Evolutionary conservation across 1,140 invertebrate genomes (phyloP), one percentile per base, ranked within the genome.

Genomic region (Caerostris extrusa): DNA sequence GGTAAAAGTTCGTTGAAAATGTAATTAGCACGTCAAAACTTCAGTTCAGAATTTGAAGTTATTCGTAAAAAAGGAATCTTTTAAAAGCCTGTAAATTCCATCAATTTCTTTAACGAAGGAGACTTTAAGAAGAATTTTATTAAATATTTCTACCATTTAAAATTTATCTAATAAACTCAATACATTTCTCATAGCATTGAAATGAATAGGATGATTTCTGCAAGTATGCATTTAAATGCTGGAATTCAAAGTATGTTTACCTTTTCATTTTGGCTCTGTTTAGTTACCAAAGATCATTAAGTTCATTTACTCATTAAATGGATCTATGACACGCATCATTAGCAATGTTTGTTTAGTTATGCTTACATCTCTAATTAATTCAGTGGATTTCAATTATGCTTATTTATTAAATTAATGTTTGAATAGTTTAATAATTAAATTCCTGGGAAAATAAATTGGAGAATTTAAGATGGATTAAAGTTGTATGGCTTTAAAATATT

Each of bases 1-100:
- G 61, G 14, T 67, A 67, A 67, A 67, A 67, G 14, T 67, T 67
- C 34, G 71, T 34, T 77, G 71, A 77, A 77, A 77, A 77, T 77
- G 50, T 77, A 77, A 77, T 77, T 77, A 77, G 19, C 71, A 50
- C 71, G 34, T 67, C 61, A 67, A 67, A 67, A 67, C 61, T 67
- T 67, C 34, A 34, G 34, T 34, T 2, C 34, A 34, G 34, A 5
- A 77, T 77, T 50, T 77, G 71, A 77, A 77, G 50, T 77, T 77
- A 77, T 34, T 34, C 34, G 34, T 34, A 34, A 34, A 34, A 34
- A 2, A 67, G 53, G 71, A 34, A 77, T 77, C 71, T 77, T 53
- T 77, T 77, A 77, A 77, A 77, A 50, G 71, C 50, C 53, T 34
- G 34, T 77, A 50, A 77, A 77, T 77, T 77, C 10, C 7, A 12